phyloP scores from a whole-genome alignment of 2,113 vertebrate species.

The Pavo muticus region DNA sequence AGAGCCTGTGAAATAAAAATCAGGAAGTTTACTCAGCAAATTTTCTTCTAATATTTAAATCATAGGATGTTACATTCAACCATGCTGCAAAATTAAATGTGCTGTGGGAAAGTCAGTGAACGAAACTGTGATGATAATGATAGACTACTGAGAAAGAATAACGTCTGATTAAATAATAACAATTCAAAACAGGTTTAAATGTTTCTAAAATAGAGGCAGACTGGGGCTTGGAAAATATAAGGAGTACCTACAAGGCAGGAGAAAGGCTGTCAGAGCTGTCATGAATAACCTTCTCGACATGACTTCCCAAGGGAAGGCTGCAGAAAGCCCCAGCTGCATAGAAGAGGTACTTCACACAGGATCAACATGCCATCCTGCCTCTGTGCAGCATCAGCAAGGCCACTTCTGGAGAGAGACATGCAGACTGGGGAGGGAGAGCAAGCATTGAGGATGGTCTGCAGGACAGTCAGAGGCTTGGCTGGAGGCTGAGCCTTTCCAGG shows the following conservation, averaged over 20 bases:
- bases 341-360: neutral
- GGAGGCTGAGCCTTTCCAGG: neutral
- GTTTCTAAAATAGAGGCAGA: neutral
- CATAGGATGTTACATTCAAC: neutral
- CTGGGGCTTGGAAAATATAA: neutral
- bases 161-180: neutral
- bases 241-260: neutral
- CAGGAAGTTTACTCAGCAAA: neutral
- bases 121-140: neutral
- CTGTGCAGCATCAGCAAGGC: fast-evolving
- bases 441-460: neutral
- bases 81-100: neutral
- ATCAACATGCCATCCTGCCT: fast-evolving
- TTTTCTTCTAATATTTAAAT: neutral
- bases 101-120: neutral
- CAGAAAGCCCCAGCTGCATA: neutral
- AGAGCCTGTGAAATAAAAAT: neutral
- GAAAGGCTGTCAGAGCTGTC: neutral
- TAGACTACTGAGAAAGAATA: neutral
- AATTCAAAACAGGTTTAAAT: neutral
- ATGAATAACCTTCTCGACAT: neutral
- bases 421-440: neutral
- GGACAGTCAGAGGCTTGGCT: neutral
- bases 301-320: neutral
- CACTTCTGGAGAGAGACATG: neutral